phyloP scores from a whole-genome alignment of 2,888 invertebrate species.

The Dasysyrphus tricinctus region DNA sequence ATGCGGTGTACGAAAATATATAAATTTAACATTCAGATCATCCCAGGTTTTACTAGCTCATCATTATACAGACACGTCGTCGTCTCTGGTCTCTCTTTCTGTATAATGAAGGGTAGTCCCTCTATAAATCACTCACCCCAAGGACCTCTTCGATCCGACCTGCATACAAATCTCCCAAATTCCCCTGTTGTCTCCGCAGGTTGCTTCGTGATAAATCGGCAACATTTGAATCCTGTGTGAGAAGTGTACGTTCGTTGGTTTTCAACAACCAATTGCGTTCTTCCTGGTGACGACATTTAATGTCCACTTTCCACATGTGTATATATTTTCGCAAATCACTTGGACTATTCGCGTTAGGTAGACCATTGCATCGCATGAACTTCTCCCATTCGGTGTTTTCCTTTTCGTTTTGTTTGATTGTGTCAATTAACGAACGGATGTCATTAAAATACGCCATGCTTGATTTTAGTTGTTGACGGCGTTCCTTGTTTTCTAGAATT shows the following conservation, averaged over 20 bases:
- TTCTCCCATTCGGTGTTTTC: constrained; percentile 82
- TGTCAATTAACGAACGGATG: constrained; percentile 79
- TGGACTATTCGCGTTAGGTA: constrained; percentile 82
- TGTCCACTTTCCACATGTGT: constrained; percentile 82
- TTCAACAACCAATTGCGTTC: constrained; percentile 82
- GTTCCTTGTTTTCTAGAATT: constrained; percentile 81
- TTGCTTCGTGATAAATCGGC: constrained; percentile 80
- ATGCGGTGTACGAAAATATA: neutral
- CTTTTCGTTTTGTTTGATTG: constrained; percentile 79
- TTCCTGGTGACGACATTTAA: constrained; percentile 77
- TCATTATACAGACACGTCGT: neutral
- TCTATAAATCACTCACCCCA: constrained; percentile 78
- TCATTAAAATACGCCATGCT: constrained; percentile 81
- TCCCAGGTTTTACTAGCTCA: neutral
- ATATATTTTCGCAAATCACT: constrained; percentile 83
- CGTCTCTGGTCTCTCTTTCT: neutral
- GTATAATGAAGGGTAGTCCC: constrained; percentile 30
- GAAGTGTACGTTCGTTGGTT: constrained; percentile 82
- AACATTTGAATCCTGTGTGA: constrained; percentile 82
- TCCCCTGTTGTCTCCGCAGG: constrained; percentile 80
- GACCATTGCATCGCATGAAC: constrained; percentile 83
- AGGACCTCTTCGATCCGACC: constrained; percentile 81
- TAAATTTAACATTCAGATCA: constrained; percentile 43
- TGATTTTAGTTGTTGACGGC: constrained; percentile 81
- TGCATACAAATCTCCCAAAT: constrained; percentile 82